Base-by-base conservation (phyloP, 2,888 invertebrate genomes). In the Eristalis tenax region DNA sequence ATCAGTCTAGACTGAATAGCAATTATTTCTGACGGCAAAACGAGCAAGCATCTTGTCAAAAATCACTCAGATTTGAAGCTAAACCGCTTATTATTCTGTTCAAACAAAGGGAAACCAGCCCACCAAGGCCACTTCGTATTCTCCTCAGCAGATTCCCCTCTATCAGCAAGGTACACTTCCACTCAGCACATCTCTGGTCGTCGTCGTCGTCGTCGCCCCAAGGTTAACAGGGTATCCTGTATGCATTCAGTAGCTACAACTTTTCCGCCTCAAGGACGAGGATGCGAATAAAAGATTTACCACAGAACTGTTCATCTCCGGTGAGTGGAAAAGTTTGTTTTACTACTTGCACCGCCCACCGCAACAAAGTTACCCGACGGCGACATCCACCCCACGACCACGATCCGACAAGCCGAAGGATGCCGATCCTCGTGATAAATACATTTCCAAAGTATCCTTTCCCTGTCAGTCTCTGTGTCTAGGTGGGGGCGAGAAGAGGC, bases 241-340 rank as follows among this genome's bases (percentile, higher is more conserved):
- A 76, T 76, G 75, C 59, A 76, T 75, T 50, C 50, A 4, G 75
- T 75, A 28, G 35, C 57, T 38, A 66, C 38, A 59, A 57, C 63
- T 26, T 26, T 61, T 61, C 40, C 43, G 43, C 70, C 38, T n/a
- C 40, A 23, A 76, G 66, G 75, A 59, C 61, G 68, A 61, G 68
- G 61, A 68, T 68, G 40, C 43, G 68, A 73, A 86, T 86, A 86
- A 86, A 83, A 86, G 86, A 86, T 83, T 86, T 79, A 83, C 86
- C 78, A 78, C 82, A 78, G 74, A 78, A 79, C 70, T 75, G 56
- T 78, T 83, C 74, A 65, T 78, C 82, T 79, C 86, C 86, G 83
- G 86, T 86, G 86, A 82, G 83, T 82, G 86, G 78, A 83, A 86
- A 86, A 86, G 86, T 86, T 86, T 86, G 82, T 82, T 86, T 83